These are phyloP conservation scores for Thymelicus acteon DNA, from an alignment of 2,888 invertebrate genomes.

Conservation along the genomic window DNA sequence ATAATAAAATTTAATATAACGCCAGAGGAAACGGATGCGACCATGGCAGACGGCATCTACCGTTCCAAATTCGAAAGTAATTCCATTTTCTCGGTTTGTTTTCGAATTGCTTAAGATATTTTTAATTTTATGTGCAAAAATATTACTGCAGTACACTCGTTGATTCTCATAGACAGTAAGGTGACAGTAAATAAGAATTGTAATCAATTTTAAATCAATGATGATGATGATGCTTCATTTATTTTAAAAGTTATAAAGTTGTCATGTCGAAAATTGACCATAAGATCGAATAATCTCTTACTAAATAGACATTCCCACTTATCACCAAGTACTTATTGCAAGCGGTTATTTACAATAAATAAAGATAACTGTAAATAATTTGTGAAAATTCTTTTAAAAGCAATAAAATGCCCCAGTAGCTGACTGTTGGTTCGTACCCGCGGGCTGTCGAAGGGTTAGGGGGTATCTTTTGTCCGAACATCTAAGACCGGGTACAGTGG, in stretches of 20 bases:
- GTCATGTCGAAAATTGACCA: no score
- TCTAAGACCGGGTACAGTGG: slow-evolving; percentile 62
- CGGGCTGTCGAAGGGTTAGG: slow-evolving; percentile 73
- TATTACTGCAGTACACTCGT: no score
- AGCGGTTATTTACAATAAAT: no score
- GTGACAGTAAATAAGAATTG: no score
- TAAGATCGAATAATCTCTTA: no score
- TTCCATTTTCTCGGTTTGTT: not conserved
- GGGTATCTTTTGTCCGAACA: slow-evolving; percentile 71
- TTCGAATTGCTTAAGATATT: slow-evolving; percentile 5
- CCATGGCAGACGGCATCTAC: slow-evolving; percentile 62
- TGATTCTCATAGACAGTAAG: no score
- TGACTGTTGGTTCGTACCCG: slow-evolving; percentile 56
- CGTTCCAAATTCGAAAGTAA: slow-evolving; percentile 27
- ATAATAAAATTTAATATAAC: slow-evolving; percentile 86
- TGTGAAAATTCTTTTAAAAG: slow-evolving; percentile 61
- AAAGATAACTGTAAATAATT: slow-evolving; percentile 31
- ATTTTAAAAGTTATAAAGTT: no score
- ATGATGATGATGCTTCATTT: no score
- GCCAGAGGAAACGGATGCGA: slow-evolving; percentile 75
- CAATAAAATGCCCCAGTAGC: slow-evolving; percentile 72
- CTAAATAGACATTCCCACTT: no score
- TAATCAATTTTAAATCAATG: no score
- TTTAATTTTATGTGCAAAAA: not conserved
- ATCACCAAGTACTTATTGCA: no score